Percentiles rank a stretch among this genome's conserved stretches.
Evolutionary conservation across 2,797 vertebrate species (phyloP).

Genomic region (Myotis findleyi): DNA sequence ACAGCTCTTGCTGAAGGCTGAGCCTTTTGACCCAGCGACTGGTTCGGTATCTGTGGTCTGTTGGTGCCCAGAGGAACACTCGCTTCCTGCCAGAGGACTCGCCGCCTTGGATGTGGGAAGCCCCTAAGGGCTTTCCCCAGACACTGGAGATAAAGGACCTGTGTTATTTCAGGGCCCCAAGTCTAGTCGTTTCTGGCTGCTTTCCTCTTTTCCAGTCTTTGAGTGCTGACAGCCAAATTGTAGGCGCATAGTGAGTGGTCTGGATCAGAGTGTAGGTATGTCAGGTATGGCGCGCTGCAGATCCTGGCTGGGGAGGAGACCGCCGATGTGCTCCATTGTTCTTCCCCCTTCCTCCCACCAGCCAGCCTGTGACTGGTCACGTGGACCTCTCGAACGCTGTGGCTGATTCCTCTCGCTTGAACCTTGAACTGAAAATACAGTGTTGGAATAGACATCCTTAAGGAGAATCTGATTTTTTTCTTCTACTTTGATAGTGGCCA

Average conservation of each 20-base stretch:
- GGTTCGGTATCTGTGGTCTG: background rate
- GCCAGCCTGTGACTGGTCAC: background rate
- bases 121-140: background rate
- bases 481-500: background rate
- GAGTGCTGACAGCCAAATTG: background rate
- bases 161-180: background rate
- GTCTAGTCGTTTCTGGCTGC: background rate
- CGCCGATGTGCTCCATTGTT: rapidly evolving
- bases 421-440: background rate
- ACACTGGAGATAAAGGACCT: background rate
- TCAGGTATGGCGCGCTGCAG: background rate
- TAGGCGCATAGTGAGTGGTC: background rate
- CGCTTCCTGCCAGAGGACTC: background rate
- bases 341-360: background rate
- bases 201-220: background rate
- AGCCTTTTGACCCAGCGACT: background rate
- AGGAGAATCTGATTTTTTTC: background rate
- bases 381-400: background rate
- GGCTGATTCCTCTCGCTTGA: background rate
- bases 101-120: background rate
- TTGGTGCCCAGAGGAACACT: background rate
- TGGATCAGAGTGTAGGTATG: background rate
- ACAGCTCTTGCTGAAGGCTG: background rate
- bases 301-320: background rate
- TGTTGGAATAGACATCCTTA: background rate